phyloP scores from a whole-genome alignment of 1,140 invertebrate genomes.

The Aphaenogaster ashmeadi region DNA sequence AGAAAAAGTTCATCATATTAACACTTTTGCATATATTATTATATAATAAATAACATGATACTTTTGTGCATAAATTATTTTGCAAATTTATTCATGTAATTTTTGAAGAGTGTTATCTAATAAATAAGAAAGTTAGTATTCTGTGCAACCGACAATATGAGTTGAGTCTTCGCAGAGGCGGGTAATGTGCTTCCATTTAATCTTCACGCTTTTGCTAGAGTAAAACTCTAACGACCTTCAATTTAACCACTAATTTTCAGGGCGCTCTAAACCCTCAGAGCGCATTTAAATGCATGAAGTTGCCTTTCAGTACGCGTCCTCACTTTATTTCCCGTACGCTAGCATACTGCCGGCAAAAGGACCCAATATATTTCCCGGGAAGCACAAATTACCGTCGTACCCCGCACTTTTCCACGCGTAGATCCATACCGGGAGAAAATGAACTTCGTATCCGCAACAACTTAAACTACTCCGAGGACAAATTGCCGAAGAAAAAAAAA shows the following conservation, averaged over 20 bases:
- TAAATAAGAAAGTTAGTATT: slow-evolving; percentile 6
- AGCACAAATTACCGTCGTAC: slow-evolving; percentile 45
- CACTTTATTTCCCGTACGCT: slow-evolving; percentile 43
- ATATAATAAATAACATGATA: neutral
- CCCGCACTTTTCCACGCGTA: slow-evolving; percentile 26
- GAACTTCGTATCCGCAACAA: slow-evolving; percentile 11
- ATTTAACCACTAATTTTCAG: slow-evolving; percentile 58
- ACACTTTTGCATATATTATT: too few relatives aligned
- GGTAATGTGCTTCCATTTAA: slow-evolving; percentile 43
- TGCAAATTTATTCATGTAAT: neutral
- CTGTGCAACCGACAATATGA: neutral
- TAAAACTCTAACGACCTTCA: slow-evolving; percentile 56
- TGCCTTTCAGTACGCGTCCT: slow-evolving; percentile 46
- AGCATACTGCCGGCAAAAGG: slow-evolving; percentile 10
- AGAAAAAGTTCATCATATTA: neutral
- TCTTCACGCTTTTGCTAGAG: slow-evolving; percentile 44
- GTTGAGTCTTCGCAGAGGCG: neutral
- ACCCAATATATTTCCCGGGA: slow-evolving; percentile 42
- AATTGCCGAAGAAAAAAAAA: slow-evolving; percentile 26
- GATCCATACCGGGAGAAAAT: neutral
- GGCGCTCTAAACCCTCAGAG: slow-evolving; percentile 39
- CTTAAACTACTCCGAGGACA: slow-evolving; percentile 21
- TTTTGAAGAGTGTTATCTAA: neutral
- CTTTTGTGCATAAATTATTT: neutral
- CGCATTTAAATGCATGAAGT: slow-evolving; percentile 63